phyloP scores from a whole-genome alignment of 2,113 vertebrate species.

The Cromileptes altivelis region DNA sequence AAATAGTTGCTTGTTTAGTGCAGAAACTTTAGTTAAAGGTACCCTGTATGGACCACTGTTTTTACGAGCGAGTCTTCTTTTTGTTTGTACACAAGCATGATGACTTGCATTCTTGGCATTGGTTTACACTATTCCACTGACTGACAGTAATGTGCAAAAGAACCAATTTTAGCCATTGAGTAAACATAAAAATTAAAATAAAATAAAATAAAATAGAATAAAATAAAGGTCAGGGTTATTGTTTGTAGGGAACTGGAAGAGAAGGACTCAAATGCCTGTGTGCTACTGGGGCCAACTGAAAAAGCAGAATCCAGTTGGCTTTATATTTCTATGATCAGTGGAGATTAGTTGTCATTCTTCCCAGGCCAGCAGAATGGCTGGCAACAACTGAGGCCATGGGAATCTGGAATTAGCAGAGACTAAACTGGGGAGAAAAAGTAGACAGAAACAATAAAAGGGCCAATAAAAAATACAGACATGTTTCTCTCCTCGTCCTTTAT shows the following conservation, averaged over 20 bases:
- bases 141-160: neutral
- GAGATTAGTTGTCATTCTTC: neutral
- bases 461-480: neutral
- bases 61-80: neutral
- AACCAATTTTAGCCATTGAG: neutral
- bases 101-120: neutral
- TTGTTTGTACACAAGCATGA: neutral
- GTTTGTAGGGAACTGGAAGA: neutral
- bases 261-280: neutral
- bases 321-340: neutral
- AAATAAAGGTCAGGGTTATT: neutral
- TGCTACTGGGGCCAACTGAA: neutral
- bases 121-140: neutral
- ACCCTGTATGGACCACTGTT: neutral
- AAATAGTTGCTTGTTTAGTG: neutral
- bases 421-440: neutral
- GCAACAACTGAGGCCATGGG: neutral
- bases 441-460: neutral
- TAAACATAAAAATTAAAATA: neutral
- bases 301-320: neutral
- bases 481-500: neutral
- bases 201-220: no score
- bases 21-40: neutral
- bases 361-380: constrained; percentile 1
- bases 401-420: neutral